phyloP scores from a whole-genome alignment of 2,888 invertebrate species.

The Minunthozetes semirufus region DNA sequence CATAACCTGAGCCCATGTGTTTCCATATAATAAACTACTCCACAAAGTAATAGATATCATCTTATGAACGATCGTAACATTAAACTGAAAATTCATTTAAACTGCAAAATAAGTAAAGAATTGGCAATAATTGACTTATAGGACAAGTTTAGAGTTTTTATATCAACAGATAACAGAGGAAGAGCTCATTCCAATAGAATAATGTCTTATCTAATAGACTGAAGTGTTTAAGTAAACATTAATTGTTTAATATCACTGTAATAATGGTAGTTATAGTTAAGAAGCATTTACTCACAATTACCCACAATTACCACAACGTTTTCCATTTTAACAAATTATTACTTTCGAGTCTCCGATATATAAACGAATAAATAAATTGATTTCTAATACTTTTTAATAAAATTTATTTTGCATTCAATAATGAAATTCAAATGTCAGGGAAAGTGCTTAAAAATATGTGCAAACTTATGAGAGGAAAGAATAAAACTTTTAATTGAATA shows the following conservation, averaged over 20 bases:
- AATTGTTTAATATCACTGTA: slow-evolving; percentile 25
- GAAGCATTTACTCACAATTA: slow-evolving; percentile 17
- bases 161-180: slow-evolving; percentile 9
- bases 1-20: background rate
- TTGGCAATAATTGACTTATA: background rate
- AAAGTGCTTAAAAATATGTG: too few relatives aligned
- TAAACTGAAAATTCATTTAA: background rate
- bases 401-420: too few relatives aligned
- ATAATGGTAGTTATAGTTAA: slow-evolving; percentile 19
- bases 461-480: too few relatives aligned
- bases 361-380: too few relatives aligned
- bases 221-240: slow-evolving; percentile 19
- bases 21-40: background rate
- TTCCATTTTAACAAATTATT: too few relatives aligned
- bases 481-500: background rate
- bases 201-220: slow-evolving; percentile 7
- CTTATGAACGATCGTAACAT: background rate
- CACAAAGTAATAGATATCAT: slow-evolving; percentile 18
- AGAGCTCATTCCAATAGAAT: slow-evolving; percentile 7
- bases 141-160: slow-evolving; percentile 11
- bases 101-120: background rate
- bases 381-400: too few relatives aligned
- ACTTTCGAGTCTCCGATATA: too few relatives aligned
- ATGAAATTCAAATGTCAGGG: too few relatives aligned
- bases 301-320: background rate